Evolutionary conservation across 2,888 invertebrate genomes (phyloP).

Genomic region (Chaitophorus viminalis): DNA sequence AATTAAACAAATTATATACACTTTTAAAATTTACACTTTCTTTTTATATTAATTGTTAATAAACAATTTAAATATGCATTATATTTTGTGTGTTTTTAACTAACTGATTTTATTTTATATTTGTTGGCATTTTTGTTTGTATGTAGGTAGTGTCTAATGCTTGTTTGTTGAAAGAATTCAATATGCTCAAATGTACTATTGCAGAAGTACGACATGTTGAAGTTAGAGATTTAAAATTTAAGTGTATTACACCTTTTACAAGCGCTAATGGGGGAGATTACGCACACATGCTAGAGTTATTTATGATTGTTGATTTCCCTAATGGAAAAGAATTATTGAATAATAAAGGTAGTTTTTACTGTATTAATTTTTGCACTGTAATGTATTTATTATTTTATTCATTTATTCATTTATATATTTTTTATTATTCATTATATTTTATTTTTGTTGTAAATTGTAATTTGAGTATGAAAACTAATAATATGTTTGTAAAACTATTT

Average conservation of each 20-base stretch:
- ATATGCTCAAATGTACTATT: conserved; percentile 39
- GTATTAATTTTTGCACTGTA: not conserved
- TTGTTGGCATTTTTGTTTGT: not conserved
- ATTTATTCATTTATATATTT: not conserved
- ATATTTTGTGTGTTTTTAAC: not conserved
- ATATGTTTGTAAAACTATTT: not conserved
- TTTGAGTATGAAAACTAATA: not conserved
- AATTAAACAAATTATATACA: not conserved
- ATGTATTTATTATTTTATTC: too few relatives aligned
- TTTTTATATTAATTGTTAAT: not conserved
- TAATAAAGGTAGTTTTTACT: not conserved
- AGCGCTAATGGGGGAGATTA: conserved; percentile 19
- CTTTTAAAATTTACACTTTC: not conserved
- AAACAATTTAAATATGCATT: not conserved
- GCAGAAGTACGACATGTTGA: conserved; percentile 14
- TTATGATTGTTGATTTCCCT: conserved; percentile 49
- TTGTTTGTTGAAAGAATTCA: conserved; percentile 13
- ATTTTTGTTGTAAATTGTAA: not conserved
- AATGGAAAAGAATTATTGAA: not conserved
- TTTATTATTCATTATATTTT: too few relatives aligned
- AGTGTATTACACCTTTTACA: not conserved
- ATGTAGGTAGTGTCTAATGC: conserved; percentile 43
- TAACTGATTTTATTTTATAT: not conserved
- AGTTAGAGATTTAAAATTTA: conserved; percentile 4
- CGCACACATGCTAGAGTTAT: conserved; percentile 46